These are phyloP conservation scores for Morpho achilles DNA, from an alignment of 2,888 invertebrate genomes.

Conservation along the genomic window DNA sequence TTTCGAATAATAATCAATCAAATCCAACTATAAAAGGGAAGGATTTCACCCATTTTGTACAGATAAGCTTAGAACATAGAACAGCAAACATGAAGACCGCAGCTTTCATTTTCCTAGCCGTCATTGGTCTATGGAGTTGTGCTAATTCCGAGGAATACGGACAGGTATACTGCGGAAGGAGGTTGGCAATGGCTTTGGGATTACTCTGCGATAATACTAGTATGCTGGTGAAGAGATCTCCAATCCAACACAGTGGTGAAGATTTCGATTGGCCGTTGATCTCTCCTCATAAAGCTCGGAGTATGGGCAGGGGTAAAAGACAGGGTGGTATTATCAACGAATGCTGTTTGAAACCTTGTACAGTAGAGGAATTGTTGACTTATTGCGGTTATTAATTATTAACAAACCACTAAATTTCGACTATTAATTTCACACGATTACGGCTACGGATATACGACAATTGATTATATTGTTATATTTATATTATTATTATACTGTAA, in stretches of 20 bases:
- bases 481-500: too few species aligned
- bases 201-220: background rate
- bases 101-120: constrained; percentile 1
- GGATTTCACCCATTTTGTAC: background rate
- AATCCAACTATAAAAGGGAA: constrained; percentile 12
- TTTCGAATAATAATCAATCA: constrained; percentile 14
- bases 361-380: constrained; percentile 10
- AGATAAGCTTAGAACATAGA: background rate
- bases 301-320: background rate
- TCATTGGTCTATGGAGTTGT: background rate
- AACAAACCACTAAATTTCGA: too few species aligned
- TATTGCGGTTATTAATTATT: constrained; percentile 9
- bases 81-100: constrained; percentile 7
- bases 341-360: constrained; percentile 1
- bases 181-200: background rate
- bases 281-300: background rate
- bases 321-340: background rate
- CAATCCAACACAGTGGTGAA: background rate
- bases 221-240: background rate
- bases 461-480: too few species aligned
- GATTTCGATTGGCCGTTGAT: background rate
- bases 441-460: too few species aligned
- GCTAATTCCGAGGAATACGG: background rate
- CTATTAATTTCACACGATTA: too few species aligned
- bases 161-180: background rate